Evolutionary conservation across 2,888 invertebrate genomes (phyloP), one percentile per base, ranked within the genome.

Genomic region (Acanthosepion esculentum): DNA sequence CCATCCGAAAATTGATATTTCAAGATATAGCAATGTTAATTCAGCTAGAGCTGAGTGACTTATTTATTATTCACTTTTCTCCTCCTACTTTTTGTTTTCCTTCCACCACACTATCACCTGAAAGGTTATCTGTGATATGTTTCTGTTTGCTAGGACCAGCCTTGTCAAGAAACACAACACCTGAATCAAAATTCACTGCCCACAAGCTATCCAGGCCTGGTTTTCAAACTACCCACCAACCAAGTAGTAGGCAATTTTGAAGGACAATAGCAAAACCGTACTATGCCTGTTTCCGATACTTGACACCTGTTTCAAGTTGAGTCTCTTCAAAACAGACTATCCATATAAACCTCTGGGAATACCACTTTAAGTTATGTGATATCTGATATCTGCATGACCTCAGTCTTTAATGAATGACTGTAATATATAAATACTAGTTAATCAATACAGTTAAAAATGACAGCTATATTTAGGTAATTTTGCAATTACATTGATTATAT

Each of bases 51-150:
- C n/a, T 78, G n/a, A 78, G n/a, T n/a, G 78, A 78, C n/a, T 78
- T n/a, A 78, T n/a, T 33, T 78, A 78, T 78, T 78, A 33, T 78
- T 78, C 78, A 78, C 78, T n/a, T 78, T 78, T 78, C 78, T 78
- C n/a, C 78, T 78, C 78, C 78, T 18, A 78, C 78, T 78, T 78
- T 78, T 78, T 78, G n/a, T 33, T 78, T 78, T 78, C n/a, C n/a
- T n/a, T 78, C n/a, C 78, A 78, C 78, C 78, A 78, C 78, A n/a
- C 23, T n/a, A 78, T 78, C n/a, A 78, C 15, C 78, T 78, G 78
- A 78, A 78, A 78, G 78, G 78, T 78, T 78, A 78, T 78, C 78
- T 78, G 78, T 78, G 78, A 33, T 78, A 78, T 78, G 78, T 78
- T 78, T 33, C 78, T 78, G 78, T 78, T 78, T 33, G 78, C 78